Conservation (phyloP, 2,888 invertebrate genomes). For the Cheilosia soror region DNA sequence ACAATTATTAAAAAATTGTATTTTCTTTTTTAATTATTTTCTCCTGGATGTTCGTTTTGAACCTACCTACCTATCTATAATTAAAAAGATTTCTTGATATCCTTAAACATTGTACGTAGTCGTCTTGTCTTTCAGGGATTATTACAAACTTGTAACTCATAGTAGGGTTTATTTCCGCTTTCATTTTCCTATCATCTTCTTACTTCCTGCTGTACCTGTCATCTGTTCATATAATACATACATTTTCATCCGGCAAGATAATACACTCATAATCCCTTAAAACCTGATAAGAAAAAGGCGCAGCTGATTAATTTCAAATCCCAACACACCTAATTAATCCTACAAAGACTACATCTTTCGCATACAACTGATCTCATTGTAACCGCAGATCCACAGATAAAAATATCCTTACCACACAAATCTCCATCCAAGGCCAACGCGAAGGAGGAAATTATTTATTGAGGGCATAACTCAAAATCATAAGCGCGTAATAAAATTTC, state of each 20-base stretch:
- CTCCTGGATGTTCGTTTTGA: no score
- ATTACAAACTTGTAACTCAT: no score
- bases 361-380: not conserved
- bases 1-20: no score
- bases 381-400: conserved; percentile 17
- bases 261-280: conserved; percentile 15
- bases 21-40: no score
- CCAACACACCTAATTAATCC: conserved; percentile 34
- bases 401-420: not conserved
- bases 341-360: conserved; percentile 12
- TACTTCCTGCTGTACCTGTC: not conserved
- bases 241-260: conserved; percentile 4
- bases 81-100: no score
- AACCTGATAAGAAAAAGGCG: conserved; percentile 26
- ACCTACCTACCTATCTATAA: no score
- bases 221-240: not conserved
- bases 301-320: conserved; percentile 37
- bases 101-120: no score
- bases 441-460: conserved; percentile 41
- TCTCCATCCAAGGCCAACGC: not conserved
- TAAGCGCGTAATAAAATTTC: conserved; percentile 31
- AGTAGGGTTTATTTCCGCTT: no score
- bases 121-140: no score
- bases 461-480: conserved; percentile 44
- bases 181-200: no score